phyloP scores from a whole-genome alignment of 2,797 vertebrate genomes.

The Bryconaethiops microstoma region DNA sequence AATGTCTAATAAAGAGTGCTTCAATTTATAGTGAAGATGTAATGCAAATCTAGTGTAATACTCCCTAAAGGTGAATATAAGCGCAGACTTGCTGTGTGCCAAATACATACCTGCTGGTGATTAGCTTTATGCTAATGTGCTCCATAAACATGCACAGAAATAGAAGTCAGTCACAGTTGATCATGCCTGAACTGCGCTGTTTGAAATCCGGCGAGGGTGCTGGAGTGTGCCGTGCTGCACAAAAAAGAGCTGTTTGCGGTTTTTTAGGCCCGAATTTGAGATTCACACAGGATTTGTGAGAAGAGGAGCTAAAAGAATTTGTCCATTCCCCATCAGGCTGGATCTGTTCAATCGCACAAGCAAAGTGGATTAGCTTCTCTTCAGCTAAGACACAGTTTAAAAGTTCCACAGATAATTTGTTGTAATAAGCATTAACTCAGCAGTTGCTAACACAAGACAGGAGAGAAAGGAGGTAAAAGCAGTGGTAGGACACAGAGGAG shows the following conservation, averaged over 20 bases:
- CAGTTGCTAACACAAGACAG: constrained; percentile 61
- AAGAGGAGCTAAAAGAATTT: constrained; percentile 82
- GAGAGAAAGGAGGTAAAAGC: constrained; percentile 67
- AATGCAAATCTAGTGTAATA: neutral
- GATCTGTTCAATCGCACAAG: constrained; percentile 81
- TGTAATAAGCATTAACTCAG: constrained; percentile 81
- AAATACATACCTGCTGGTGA: neutral
- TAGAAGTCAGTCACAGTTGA: constrained; percentile 20
- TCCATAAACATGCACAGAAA: constrained; percentile 16
- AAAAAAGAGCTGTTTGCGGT: constrained; percentile 9
- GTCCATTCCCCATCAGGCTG: constrained; percentile 75
- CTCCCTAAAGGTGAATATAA: neutral
- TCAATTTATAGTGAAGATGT: neutral
- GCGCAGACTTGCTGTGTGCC: neutral
- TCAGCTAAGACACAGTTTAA: constrained; percentile 76
- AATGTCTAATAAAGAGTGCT: neutral
- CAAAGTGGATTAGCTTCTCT: constrained; percentile 81
- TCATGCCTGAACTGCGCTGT: constrained; percentile 2
- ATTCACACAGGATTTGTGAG: constrained; percentile 74
- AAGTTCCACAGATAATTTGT: constrained; percentile 85
- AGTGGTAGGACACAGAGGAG: constrained; percentile 75
- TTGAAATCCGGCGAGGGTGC: constrained; percentile 51
- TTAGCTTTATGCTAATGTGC: constrained; percentile 5
- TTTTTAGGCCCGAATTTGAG: constrained; percentile 67
- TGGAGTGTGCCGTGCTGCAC: constrained; percentile 27